Percentiles rank a stretch among this genome's conserved stretches.
phyloP scores from a whole-genome alignment of 2,797 vertebrate genomes.

The Poeciliopsis gracilis region DNA sequence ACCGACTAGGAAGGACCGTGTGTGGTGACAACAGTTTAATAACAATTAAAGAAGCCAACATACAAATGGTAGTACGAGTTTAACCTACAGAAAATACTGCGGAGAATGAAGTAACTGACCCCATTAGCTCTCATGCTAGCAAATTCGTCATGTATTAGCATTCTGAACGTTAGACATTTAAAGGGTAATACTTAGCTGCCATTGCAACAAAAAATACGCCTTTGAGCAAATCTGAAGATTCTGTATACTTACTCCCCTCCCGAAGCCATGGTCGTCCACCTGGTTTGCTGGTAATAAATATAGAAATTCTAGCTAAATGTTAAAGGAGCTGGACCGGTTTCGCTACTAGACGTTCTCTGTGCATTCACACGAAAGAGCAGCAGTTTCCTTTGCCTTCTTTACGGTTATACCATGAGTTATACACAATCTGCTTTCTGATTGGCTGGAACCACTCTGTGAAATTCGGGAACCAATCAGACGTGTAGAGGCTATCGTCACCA shows the following conservation, averaged over 20 bases:
- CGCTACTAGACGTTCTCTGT: slow-evolving; percentile 47
- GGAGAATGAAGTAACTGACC: slow-evolving; percentile 68
- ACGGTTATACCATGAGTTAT: slow-evolving; percentile 60
- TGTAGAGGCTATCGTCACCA: not conserved
- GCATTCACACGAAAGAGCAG: slow-evolving; percentile 66
- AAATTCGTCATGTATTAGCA: slow-evolving; percentile 46
- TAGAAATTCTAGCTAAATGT: slow-evolving; percentile 68
- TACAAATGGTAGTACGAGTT: not conserved
- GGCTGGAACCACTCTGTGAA: slow-evolving; percentile 40
- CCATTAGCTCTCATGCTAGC: slow-evolving; percentile 61
- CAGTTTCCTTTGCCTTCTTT: slow-evolving; percentile 65
- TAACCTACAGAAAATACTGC: slow-evolving; percentile 36
- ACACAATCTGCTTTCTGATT: slow-evolving; percentile 52
- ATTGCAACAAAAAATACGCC: not conserved
- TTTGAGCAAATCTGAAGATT: not conserved
- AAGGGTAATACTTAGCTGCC: slow-evolving; percentile 4
- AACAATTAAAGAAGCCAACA: not conserved
- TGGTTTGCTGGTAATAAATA: slow-evolving; percentile 78
- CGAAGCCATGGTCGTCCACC: slow-evolving; percentile 84
- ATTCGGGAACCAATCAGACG: slow-evolving; percentile 48
- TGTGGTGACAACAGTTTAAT: not conserved
- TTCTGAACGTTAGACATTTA: slow-evolving; percentile 33
- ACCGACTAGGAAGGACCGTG: slow-evolving; percentile 5
- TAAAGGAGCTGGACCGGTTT: slow-evolving; percentile 57
- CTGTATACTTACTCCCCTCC: slow-evolving; percentile 83